These are phyloP conservation scores for Lepus europaeus DNA, from an alignment of 2,113 vertebrate species.

Conservation along the genomic window DNA sequence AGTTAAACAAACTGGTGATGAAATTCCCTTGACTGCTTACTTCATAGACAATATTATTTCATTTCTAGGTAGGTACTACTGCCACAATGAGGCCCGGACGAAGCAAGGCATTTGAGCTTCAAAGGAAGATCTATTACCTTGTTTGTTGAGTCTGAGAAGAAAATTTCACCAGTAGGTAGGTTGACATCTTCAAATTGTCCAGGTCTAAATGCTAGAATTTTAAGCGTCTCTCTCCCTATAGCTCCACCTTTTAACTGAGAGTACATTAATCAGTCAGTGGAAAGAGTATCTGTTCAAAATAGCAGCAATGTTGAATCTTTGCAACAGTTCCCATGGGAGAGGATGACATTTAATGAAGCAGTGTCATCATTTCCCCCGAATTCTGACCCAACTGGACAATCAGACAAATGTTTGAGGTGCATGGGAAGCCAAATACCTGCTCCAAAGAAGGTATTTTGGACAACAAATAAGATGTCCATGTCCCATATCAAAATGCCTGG, in stretches of 20 bases:
- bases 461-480: no score
- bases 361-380: background rate
- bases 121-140: slow-evolving; percentile 9
- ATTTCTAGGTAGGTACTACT: background rate
- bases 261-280: background rate
- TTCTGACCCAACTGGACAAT: background rate
- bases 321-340: background rate
- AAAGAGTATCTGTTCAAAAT: background rate
- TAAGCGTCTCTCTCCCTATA: background rate
- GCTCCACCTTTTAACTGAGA: background rate
- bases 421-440: background rate
- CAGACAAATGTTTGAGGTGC: background rate
- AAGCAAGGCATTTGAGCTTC: background rate
- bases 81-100: background rate
- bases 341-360: background rate
- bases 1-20: slow-evolving; percentile 7
- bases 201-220: slow-evolving; percentile 21
- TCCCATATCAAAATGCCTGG: no score
- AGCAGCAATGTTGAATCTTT: background rate
- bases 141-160: slow-evolving; percentile 16
- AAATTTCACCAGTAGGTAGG: background rate
- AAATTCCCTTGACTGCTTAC: background rate
- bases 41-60: slow-evolving; percentile 32
- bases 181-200: slow-evolving; percentile 16
- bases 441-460: no score